Evolutionary conservation across 2,113 vertebrate species (phyloP).

Genomic region (Arothron firmamentum): DNA sequence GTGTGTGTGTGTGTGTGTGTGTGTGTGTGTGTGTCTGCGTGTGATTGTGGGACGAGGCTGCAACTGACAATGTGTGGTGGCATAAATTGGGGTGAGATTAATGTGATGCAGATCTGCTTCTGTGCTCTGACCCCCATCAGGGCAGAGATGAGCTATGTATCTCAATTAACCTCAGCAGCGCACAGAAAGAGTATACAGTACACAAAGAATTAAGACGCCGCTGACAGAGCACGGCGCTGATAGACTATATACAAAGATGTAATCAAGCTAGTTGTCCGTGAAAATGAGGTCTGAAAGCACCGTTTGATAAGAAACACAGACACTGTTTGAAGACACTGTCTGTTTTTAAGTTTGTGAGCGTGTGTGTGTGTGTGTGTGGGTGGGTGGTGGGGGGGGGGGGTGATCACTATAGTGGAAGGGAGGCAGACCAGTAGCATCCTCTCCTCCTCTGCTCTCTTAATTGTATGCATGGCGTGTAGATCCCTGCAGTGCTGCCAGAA

Average conservation of each 20-base stretch:
- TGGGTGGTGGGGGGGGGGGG: background rate
- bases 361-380: background rate
- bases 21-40: slow-evolving; percentile 22
- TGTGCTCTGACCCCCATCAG: slow-evolving; percentile 75
- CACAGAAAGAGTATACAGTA: slow-evolving; percentile 47
- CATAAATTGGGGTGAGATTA: slow-evolving; percentile 75
- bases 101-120: slow-evolving; percentile 67
- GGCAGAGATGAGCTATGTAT: slow-evolving; percentile 72
- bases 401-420: too few relatives aligned
- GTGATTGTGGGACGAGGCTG: slow-evolving; percentile 42
- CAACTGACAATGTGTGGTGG: slow-evolving; percentile 67
- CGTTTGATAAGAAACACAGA: background rate
- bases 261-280: slow-evolving; percentile 1
- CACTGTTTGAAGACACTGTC: too few relatives aligned
- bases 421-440: background rate
- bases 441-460: slow-evolving; percentile 50
- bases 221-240: slow-evolving; percentile 5
- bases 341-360: too few relatives aligned
- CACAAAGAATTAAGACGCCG: slow-evolving; percentile 47
- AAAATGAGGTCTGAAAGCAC: background rate
- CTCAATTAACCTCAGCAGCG: slow-evolving; percentile 72
- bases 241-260: slow-evolving; percentile 2
- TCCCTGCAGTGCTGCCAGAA: slow-evolving; percentile 66
- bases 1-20: slow-evolving; percentile 22
- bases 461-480: slow-evolving; percentile 68